These are phyloP conservation scores for Gobiocypris rarus DNA, from an alignment of 2,113 vertebrate genomes.

Conservation along the genomic window DNA sequence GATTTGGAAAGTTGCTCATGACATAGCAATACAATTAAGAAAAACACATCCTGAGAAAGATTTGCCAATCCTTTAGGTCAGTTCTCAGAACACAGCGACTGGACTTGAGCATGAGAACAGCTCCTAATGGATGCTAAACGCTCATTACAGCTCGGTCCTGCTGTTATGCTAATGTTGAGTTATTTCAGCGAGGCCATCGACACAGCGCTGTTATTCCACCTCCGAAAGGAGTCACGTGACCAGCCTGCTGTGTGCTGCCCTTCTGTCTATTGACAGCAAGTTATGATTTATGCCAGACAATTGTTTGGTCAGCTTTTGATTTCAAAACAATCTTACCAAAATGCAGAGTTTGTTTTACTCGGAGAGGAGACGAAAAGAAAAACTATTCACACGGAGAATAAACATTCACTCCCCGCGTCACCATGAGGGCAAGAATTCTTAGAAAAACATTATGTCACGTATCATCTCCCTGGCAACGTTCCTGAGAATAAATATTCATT, in stretches of 20 bases:
- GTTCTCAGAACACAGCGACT: constrained; percentile 8
- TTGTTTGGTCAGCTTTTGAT: constrained; percentile 48
- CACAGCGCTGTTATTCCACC: constrained; percentile 55
- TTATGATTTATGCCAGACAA: constrained; percentile 45
- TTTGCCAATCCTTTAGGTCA: not conserved
- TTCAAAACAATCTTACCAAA: constrained; percentile 35
- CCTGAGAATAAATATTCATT: constrained; percentile 22
- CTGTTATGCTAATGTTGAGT: constrained; percentile 63
- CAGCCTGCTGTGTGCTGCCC: constrained; percentile 29
- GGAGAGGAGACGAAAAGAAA: constrained; percentile 13
- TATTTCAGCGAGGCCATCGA: constrained; percentile 59
- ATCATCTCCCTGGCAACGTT: not conserved
- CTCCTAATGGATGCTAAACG: not conserved
- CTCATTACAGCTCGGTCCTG: constrained; percentile 56
- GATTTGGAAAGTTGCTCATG: not conserved
- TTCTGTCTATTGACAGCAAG: constrained; percentile 25
- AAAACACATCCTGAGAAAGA: not conserved
- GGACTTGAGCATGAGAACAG: constrained; percentile 19
- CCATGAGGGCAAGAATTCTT: constrained; percentile 19
- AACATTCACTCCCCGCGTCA: constrained; percentile 7
- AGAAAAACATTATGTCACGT: constrained; percentile 22
- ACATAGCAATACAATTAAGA: not conserved
- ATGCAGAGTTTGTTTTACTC: not conserved
- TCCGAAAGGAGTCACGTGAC: constrained; percentile 40
- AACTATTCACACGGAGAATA: not conserved